A percentile compares a stretch with the other conserved stretches of the same genome.
phyloP scores from a whole-genome alignment of 2,888 invertebrate species.

The Drosophila mercatorum region DNA sequence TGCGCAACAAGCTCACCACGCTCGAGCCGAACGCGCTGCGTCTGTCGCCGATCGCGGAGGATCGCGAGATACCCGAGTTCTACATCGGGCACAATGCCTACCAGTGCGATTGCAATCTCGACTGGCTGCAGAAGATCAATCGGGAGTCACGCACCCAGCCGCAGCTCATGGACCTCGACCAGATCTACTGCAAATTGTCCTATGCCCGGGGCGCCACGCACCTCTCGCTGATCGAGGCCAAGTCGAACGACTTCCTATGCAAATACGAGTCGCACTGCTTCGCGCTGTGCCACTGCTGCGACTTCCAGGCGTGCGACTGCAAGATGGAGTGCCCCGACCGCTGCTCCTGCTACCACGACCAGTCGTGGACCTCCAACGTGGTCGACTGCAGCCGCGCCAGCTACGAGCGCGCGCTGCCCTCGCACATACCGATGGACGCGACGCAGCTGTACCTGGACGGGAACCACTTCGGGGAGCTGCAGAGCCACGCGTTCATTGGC shows the following conservation, averaged over 20 bases:
- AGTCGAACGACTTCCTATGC: slow-evolving; percentile 95
- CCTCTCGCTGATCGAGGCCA: slow-evolving; percentile 93
- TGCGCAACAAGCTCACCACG: slow-evolving; percentile 95
- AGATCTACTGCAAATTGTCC: slow-evolving; percentile 94
- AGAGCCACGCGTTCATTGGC: slow-evolving; percentile 96
- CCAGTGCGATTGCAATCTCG: slow-evolving; percentile 97
- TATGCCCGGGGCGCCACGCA: slow-evolving; percentile 94
- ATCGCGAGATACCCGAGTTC: slow-evolving; percentile 93
- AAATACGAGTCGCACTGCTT: slow-evolving; percentile 97
- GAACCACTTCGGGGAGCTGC: slow-evolving; percentile 93
- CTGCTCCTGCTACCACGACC: slow-evolving; percentile 97
- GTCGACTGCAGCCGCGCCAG: slow-evolving; percentile 94
- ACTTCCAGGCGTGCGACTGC: slow-evolving; percentile 98
- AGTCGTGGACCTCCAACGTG: slow-evolving; percentile 96
- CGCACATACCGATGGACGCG: slow-evolving; percentile 96
- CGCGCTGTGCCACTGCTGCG: slow-evolving; percentile 97
- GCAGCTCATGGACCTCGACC: slow-evolving; percentile 93
- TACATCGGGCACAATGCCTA: slow-evolving; percentile 97
- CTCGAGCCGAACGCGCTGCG: slow-evolving; percentile 95
- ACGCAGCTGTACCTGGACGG: slow-evolving; percentile 97
- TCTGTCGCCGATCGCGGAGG: slow-evolving; percentile 91
- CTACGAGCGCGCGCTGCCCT: slow-evolving; percentile 92
- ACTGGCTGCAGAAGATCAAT: slow-evolving; percentile 96
- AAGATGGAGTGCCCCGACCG: slow-evolving; percentile 97
- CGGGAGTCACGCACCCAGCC: slow-evolving; percentile 93